Percentiles rank a stretch among this genome's conserved stretches.
These are phyloP conservation scores for Haliclona indistincta DNA, from an alignment of 37 sponge, comb jelly and placozoan species.

Conservation along the genomic window DNA sequence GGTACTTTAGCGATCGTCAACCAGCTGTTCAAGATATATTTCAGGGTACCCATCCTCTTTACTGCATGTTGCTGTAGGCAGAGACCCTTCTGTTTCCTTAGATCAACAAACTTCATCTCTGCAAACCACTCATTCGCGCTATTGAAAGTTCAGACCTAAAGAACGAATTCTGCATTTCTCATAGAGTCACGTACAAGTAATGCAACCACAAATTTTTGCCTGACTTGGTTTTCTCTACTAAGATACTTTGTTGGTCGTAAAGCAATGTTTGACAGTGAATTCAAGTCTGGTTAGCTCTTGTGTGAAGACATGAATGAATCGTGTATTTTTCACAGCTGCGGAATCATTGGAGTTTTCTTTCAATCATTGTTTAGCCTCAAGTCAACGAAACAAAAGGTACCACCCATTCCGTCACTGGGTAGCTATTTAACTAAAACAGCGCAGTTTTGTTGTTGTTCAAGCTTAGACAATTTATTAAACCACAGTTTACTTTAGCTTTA, in stretches of 20 bases:
- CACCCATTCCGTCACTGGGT: too few relatives aligned
- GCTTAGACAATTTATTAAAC: not conserved
- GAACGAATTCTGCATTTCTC: constrained; percentile 69
- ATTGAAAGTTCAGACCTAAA: constrained; percentile 83
- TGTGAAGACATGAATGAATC: not conserved
- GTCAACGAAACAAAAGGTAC: constrained; percentile 14
- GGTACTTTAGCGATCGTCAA: constrained; percentile 87
- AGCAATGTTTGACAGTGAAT: constrained; percentile 94
- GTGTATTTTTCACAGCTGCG: constrained; percentile 56
- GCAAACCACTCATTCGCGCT: constrained; percentile 92
- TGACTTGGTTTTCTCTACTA: not conserved
- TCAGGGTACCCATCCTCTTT: constrained; percentile 60
- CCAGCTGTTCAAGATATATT: constrained; percentile 95
- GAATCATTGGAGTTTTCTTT: constrained; percentile 85
- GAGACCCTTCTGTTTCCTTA: constrained; percentile 10
- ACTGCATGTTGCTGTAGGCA: not conserved
- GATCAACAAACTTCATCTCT: constrained; percentile 89
- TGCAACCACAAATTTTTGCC: not conserved
- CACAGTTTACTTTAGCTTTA: not conserved
- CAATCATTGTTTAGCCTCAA: constrained; percentile 54
- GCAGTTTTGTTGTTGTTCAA: not conserved
- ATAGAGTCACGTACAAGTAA: constrained; percentile 90
- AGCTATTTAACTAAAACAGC: not conserved
- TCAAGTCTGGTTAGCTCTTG: constrained; percentile 66
- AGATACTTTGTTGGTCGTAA: constrained; percentile 95